phyloP scores from a whole-genome alignment of 2,888 invertebrate species.

The Pilophorus perplexus region DNA sequence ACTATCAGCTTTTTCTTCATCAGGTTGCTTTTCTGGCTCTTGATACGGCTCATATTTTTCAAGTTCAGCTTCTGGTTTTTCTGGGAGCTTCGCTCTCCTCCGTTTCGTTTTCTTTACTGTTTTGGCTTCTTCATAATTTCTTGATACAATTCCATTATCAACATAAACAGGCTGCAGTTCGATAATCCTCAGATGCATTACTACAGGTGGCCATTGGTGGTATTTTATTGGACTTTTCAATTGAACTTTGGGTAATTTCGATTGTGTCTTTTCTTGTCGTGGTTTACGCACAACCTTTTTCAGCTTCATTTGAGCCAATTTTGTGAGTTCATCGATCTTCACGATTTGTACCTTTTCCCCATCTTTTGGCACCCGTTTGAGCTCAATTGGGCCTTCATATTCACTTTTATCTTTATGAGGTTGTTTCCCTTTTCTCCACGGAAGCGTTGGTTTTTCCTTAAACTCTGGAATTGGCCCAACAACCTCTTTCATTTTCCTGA shows the following conservation, averaged over 20 bases:
- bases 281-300: conserved; percentile 53
- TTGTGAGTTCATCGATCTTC: conserved; percentile 56
- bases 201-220: conserved; percentile 53
- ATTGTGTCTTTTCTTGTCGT: conserved; percentile 53
- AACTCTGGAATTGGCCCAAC: conserved; percentile 42
- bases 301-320: conserved; percentile 60
- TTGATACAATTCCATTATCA: conserved; percentile 50
- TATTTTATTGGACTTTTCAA: conserved; percentile 65
- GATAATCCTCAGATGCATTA: conserved; percentile 52
- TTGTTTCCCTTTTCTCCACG: conserved; percentile 49
- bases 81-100: conserved; percentile 47
- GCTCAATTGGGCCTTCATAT: conserved; percentile 17
- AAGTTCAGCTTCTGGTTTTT: conserved; percentile 47
- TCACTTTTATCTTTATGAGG: neutral
- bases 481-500: conserved; percentile 39
- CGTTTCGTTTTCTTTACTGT: conserved; percentile 49
- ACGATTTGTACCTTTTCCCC: conserved; percentile 42
- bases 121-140: conserved; percentile 50
- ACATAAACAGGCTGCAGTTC: conserved; percentile 49
- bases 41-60: conserved; percentile 49
- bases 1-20: conserved; percentile 46
- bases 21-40: conserved; percentile 42
- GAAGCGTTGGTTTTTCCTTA: conserved; percentile 48
- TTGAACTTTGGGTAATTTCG: conserved; percentile 63
- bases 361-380: neutral